Evolutionary conservation across 2,797 vertebrate genomes (phyloP), one percentile per base, ranked within the genome.

Genomic region (Huso huso): DNA sequence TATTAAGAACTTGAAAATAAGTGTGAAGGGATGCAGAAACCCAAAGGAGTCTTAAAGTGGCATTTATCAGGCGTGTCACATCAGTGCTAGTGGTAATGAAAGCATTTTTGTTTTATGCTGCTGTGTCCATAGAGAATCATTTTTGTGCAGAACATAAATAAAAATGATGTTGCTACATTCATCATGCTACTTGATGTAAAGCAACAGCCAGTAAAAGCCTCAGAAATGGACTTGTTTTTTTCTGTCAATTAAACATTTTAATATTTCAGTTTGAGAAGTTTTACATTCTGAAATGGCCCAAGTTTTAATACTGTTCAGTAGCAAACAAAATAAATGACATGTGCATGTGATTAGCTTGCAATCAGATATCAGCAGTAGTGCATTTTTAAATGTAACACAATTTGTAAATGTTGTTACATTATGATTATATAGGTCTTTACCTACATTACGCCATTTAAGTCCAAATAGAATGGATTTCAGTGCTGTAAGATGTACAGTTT

Each of bases 1-100:
- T 89, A 89, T 95, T 93, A 92, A 86, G 77, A 83, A 88, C 84
- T 77, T 83, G 81, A 81, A 88, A 88, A 88, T 85, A 88, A 83
- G 74, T 85, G 78, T 80, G 81, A 82, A 84, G 71, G 74, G 79
- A 86, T 83, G 82, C 66, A 76, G 78, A 74, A 83, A 82, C 85
- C 85, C 83, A 70, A 68, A 85, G 82, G 89, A 90, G 81, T 86
- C 82, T 84, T 88, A 87, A 92, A 88, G 77, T 85, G 76, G 68
- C 80, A 86, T 91, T 91, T 89, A 85, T 84, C 85, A 81, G 68
- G 73, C 82, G 79, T 86, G 87, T 89, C 90, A 88, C 80, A 86
- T 89, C 79, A 79, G 83, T 81, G 86, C 81, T 81, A 81, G 72
- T 70, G 77, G 80, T 87, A 92, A 91, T 88, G 83, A 89, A 91